Evolutionary conservation across 1,140 invertebrate species (phyloP), one percentile per base, ranked within the genome.

Genomic region (Sitophilus oryzae): DNA sequence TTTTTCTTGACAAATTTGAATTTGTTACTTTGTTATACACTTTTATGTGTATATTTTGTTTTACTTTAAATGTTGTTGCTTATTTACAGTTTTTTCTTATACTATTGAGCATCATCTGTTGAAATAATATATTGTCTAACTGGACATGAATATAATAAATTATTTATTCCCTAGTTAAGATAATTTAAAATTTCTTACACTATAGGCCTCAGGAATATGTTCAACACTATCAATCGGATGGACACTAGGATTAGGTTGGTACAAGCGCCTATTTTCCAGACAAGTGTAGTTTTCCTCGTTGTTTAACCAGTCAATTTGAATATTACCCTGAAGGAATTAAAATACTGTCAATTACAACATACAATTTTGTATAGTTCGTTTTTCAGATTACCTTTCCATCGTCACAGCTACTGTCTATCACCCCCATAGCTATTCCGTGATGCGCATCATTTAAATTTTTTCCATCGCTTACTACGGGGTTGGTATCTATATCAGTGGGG

Each of bases 221-320:
- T 83, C 79, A 47, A 78, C 78, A 52, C 79, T 77, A 34, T 77
- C 58, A 21, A 80, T 58, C 2, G 86, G 75, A 49, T 73, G 62
- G 16, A 76, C 65, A 11, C 71, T 67, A 38, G 62, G 51, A 61
- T 78, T 69, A 14, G 82, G 79, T 18, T 69, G 38, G 47, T 69
- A 76, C 58, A 70, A 35, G 38, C 73, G 68, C 62, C 67, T 68
- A 64, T 76, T 35, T 42, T 77, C 75, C 52, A 76, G 82, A 58
- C 85, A 89, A 1, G 82, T 86, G 56, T 88, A 79, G 58, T 81
- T 78, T 37, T 76, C 65, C 19, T 80, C 73, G 35, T 79, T 79
- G n/a, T 76, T 69, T 71, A 86, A 74, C 82, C 85, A 91, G 68
- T 91, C 89, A 0, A 85, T 60, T 8, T 73, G 72, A 20, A 91